phyloP scores from a whole-genome alignment of 2,888 invertebrate genomes.

The Nemotelus pantherinus region DNA sequence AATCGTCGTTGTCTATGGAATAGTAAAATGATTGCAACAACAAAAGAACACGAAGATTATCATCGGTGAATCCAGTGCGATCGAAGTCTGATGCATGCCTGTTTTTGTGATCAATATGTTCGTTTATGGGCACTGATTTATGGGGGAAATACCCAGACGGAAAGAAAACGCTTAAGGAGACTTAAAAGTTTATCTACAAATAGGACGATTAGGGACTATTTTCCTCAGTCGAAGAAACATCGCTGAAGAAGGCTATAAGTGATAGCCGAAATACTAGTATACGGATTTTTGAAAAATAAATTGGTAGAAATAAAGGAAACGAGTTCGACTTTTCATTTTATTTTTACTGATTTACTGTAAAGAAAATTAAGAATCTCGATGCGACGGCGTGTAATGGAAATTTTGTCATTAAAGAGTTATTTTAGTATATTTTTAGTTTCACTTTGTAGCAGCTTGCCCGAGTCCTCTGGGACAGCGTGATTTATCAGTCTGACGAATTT shows the following conservation, averaged over 20 bases:
- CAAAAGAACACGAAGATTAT: conserved; percentile 2
- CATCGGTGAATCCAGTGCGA: background rate
- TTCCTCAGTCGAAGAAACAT: too few species aligned
- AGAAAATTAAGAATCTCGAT: conserved; percentile 4
- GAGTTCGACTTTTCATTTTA: too few species aligned
- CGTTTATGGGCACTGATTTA: conserved; percentile 2
- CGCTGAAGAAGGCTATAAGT: too few species aligned
- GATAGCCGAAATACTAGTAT: too few species aligned
- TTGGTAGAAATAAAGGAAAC: too few species aligned
- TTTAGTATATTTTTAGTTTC: background rate
- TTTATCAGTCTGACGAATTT: conserved; percentile 11
- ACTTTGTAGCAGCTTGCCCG: background rate
- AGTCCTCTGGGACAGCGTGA: background rate
- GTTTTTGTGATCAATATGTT: conserved; percentile 19
- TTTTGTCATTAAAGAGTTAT: background rate
- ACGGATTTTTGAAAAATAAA: too few species aligned
- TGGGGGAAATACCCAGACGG: too few species aligned
- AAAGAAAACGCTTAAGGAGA: too few species aligned
- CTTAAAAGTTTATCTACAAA: too few species aligned
- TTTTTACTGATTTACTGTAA: background rate
- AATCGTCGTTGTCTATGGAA: conserved; percentile 13
- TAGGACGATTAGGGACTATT: too few species aligned
- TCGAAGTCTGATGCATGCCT: conserved; percentile 25
- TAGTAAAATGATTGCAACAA: conserved; percentile 15
- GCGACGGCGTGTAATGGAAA: conserved; percentile 8